Base-by-base conservation (phyloP, 2,888 invertebrate genomes). In the Oxyscelio sp. region DNA sequence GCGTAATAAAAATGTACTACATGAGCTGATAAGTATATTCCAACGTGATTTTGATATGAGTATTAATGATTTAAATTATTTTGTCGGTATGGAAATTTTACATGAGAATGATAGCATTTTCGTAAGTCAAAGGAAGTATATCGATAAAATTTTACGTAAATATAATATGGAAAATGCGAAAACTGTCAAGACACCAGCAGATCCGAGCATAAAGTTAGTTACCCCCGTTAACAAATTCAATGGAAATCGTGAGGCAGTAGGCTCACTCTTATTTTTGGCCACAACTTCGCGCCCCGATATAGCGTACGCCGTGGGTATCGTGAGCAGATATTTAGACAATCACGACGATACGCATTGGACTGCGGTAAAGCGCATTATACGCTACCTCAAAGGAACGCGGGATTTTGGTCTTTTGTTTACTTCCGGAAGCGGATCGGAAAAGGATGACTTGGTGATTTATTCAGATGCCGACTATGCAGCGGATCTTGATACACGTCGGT, bases 371-470 rank as follows among this genome's bases (percentile, higher is more conserved):
- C 34, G 34, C 6, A 34, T 34, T 2, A 34, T 34, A 2, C 34
- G 34, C 9, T 34, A 34, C 9, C 34, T 34, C 9, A 34, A 34
- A 34, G 34, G 34, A 2, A 34, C 34, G 9, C 34, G 9, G 11
- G 11, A 34, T 9, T 34, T 50, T 22, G 84, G 84, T 9, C 61
- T 84, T 1, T 27, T 78, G 31, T 80, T 70, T 54, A 31, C 22
- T 15, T 48, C 19, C 4, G 73, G 68, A 19, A 58, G 52, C 21
- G 31, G n/a, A n/a, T n/a, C n/a, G n/a, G n/a, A n/a, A n/a, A n/a
- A 4, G 13, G 17, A 54, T 2, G 9, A 73, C 1, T 13, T 13
- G 2, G 6, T 15, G 4, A 8, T 5, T 19, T 52, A 43, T 43
- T 43, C 5, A 6, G 13, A 21, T 1, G 4, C 22, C 43, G 15